A percentile compares a stretch with the other conserved stretches of the same genome.
Conservation (phyloP, 2,113 vertebrate species). For the Nothocercus nigrocapillus region DNA sequence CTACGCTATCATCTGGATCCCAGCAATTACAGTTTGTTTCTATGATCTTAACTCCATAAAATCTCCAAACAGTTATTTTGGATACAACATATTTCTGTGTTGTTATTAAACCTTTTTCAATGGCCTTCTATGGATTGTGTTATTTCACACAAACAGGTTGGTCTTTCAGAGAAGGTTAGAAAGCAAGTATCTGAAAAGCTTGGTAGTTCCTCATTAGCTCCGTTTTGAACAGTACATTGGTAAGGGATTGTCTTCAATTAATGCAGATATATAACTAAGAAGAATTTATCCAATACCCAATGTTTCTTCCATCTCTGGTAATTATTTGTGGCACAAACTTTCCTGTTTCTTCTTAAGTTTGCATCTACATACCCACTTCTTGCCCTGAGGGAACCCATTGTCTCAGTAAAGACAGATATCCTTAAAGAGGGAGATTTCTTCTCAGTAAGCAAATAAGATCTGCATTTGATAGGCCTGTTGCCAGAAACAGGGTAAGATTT, state of each 20-base stretch:
- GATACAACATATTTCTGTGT: not conserved
- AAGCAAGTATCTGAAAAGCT: not conserved
- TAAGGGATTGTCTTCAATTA: not conserved
- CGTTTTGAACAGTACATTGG: not conserved
- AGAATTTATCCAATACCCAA: not conserved
- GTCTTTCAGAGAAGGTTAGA: not conserved
- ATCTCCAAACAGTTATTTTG: conserved; percentile 41
- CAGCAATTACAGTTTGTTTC: conserved; percentile 42
- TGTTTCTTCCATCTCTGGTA: not conserved
- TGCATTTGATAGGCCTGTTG: not conserved
- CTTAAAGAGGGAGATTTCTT: not conserved
- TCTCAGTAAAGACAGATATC: not conserved
- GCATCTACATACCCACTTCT: not conserved
- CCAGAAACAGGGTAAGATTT: not conserved
- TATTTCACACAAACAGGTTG: not conserved
- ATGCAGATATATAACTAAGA: not conserved
- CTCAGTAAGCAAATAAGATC: not conserved
- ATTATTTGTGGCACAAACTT: not conserved
- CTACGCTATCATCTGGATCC: conserved; percentile 26
- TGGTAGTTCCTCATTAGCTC: not conserved
- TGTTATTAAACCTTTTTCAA: conserved; percentile 24
- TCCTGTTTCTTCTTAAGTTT: not conserved
- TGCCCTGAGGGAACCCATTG: not conserved
- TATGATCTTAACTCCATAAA: conserved; percentile 34
- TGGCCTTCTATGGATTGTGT: conserved; percentile 42